Evolutionary conservation across 2,888 invertebrate species (phyloP), one percentile per base, ranked within the genome.

Genomic region (Sialis lutaria): DNA sequence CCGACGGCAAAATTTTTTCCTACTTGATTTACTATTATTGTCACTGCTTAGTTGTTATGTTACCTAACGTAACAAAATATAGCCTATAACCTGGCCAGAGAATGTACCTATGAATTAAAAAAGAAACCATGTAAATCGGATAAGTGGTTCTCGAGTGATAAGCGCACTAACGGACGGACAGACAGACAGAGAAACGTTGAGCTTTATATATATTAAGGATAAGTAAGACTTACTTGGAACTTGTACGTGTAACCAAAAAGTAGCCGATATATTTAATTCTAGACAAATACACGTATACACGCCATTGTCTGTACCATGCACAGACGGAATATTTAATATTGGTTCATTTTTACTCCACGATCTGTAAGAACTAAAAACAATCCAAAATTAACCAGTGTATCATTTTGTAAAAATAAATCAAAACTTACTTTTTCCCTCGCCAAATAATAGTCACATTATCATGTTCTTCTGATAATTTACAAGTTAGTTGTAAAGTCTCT

Each of bases 331-430:
- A 9, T 42, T 32, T 12, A 47, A 37, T 9, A 37, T 47, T 10
- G 47, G 34, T 47, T 47, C 47, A 42, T 47, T 47, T 31, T 13
- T n/a, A n/a, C 32, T 34, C 6, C 35, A 10, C 12, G 9, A 10
- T 22, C 42, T 42, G 42, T 42, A 42, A 13, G 42, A 37, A 47
- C 47, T 47, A 47, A 9, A 44, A 44, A 44, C 5, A 34, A 44
- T 35, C 6, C 8, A 22, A 30, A 22, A 9, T 30, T 30, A 7
- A 44, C n/a, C 10, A 43, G 6, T 31, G 31, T 6, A 6, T n/a
- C n/a, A 22, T 12, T 32, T 9, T 13, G 12, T 13, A 44, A 13
- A 42, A 42, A 22, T 31, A 30, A 42, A 42, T 42, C 6, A 42
- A 8, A 13, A 42, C 7, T 40, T 13, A 40, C 7, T 8, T 13